These are phyloP conservation scores for Drosophila arizonae DNA, from an alignment of 1,140 invertebrate genomes.

Conservation along the genomic window DNA sequence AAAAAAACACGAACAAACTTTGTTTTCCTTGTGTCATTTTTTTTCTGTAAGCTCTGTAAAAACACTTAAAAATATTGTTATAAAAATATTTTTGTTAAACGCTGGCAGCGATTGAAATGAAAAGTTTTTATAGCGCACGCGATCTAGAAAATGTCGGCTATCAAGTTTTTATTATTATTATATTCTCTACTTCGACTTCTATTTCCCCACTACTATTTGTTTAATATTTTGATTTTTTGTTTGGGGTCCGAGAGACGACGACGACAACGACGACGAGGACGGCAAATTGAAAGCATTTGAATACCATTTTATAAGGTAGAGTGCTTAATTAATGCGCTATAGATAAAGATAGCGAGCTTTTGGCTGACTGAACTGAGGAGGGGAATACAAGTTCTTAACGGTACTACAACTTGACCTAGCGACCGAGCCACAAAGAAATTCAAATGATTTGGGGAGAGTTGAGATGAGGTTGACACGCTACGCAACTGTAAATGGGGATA, in stretches of 20 bases:
- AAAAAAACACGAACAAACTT: slow-evolving; percentile 20
- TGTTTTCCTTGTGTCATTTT: slow-evolving; percentile 33
- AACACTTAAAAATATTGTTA: slow-evolving; percentile 42
- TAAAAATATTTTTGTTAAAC: slow-evolving; percentile 50
- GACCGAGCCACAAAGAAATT: slow-evolving; percentile 30
- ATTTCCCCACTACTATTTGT: not conserved
- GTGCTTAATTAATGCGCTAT: slow-evolving; percentile 37
- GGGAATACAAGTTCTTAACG: slow-evolving; percentile 21
- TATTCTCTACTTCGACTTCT: not conserved
- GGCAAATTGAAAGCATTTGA: slow-evolving; percentile 38
- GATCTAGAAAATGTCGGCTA: slow-evolving; percentile 27
- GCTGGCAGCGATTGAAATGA: slow-evolving; percentile 10
- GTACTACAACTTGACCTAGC: slow-evolving; percentile 36
- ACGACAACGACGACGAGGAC: not conserved
- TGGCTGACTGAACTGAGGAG: not conserved
- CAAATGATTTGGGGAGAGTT: not conserved
- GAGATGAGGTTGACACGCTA: not conserved
- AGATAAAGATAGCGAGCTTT: slow-evolving; percentile 5
- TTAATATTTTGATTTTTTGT: slow-evolving; percentile 11
- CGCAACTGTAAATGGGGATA: no score
- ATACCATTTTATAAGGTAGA: slow-evolving; percentile 29
- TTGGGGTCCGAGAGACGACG: not conserved
- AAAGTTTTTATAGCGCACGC: slow-evolving; percentile 37
- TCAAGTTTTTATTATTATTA: slow-evolving; percentile 10
- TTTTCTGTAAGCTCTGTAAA: slow-evolving; percentile 14